Percentiles rank a stretch among this genome's conserved stretches.
phyloP scores from a whole-genome alignment of 2,113 vertebrate genomes.

The Ondatra zibethicus region DNA sequence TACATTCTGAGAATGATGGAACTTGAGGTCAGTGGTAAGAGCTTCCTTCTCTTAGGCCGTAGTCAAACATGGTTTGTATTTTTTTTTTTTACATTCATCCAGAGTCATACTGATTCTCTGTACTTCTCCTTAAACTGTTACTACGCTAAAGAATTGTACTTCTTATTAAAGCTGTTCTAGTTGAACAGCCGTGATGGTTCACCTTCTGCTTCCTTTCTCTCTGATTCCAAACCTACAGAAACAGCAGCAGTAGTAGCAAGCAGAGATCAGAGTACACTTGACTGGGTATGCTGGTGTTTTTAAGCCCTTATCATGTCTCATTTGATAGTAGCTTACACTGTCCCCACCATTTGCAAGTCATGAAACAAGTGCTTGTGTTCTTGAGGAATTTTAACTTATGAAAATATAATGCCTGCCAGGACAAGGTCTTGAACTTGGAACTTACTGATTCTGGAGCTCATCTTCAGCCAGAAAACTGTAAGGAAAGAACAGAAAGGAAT shows the following conservation, averaged over 20 bases:
- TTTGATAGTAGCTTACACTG: not conserved
- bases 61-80: not conserved
- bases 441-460: not conserved
- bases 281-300: not conserved
- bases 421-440: not conserved
- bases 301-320: not conserved
- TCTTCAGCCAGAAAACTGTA: not conserved
- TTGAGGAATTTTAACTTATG: not conserved
- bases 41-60: not conserved
- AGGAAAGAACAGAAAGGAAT: not conserved
- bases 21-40: not conserved
- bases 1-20: not conserved
- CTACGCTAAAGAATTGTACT: not conserved
- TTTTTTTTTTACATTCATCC: not conserved
- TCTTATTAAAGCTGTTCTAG: conserved; percentile 45
- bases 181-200: not conserved
- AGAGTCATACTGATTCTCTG: not conserved
- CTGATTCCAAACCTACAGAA: conserved; percentile 20
- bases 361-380: not conserved
- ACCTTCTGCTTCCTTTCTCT: not conserved
- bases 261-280: not conserved
- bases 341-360: not conserved
- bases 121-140: not conserved
- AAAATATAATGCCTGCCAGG: not conserved
- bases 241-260: not conserved